phyloP scores from a whole-genome alignment of 2,113 vertebrate genomes.

The Vimba vimba region DNA sequence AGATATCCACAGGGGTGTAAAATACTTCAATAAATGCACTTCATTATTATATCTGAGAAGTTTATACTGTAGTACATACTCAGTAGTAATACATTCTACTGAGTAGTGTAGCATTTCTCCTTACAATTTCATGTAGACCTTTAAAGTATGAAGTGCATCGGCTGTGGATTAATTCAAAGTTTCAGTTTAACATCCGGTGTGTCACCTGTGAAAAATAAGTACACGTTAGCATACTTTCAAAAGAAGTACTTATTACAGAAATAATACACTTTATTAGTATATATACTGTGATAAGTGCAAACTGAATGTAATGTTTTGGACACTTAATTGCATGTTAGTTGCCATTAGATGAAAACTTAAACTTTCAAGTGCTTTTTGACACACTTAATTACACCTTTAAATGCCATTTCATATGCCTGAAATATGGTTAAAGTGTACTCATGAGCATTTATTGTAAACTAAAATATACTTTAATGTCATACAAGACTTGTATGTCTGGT shows the following conservation, averaged over 20 bases:
- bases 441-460: not conserved
- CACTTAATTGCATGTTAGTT: not conserved
- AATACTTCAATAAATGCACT: not conserved
- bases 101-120: no score
- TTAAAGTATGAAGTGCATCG: no score
- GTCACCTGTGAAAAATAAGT: not conserved
- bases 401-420: not conserved
- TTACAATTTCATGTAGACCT: no score
- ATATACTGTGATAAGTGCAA: not conserved
- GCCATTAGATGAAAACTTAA: not conserved
- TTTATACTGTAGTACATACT: not conserved
- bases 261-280: not conserved
- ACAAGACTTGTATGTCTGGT: not conserved
- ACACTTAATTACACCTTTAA: not conserved
- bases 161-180: not conserved
- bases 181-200: not conserved
- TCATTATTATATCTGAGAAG: not conserved
- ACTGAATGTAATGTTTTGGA: not conserved
- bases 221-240: no score
- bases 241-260: not conserved
- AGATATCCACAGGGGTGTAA: not conserved
- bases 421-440: not conserved
- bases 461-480: not conserved
- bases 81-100: no score
- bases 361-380: not conserved